Conservation (phyloP, 2,113 vertebrate genomes). For the Myiagra hebetior region DNA sequence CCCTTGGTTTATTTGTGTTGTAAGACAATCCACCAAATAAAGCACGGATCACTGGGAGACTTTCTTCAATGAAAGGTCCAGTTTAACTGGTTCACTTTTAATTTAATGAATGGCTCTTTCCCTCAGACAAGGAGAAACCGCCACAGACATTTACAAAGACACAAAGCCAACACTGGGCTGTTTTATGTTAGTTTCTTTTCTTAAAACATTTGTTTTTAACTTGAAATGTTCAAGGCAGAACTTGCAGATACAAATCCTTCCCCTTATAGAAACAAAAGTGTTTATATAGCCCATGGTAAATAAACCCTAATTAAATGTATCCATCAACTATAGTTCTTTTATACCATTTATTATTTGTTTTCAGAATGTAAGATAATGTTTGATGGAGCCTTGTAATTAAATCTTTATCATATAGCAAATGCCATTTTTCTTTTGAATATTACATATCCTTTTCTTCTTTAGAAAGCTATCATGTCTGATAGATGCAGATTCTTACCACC, state of each 20-base stretch:
- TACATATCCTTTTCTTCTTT: background rate
- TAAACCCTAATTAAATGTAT: constrained; percentile 60
- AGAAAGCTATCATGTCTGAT: background rate
- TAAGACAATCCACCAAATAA: constrained; percentile 71
- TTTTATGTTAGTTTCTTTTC: constrained; percentile 64
- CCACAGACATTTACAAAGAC: constrained; percentile 66
- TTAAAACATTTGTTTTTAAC: constrained; percentile 70
- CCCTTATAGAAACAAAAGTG: constrained; percentile 34
- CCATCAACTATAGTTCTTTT: background rate
- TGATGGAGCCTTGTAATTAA: background rate
- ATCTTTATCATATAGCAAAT: background rate
- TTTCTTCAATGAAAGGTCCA: constrained; percentile 69
- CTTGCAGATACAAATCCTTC: constrained; percentile 45
- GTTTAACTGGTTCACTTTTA: constrained; percentile 65
- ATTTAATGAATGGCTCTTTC: constrained; percentile 68
- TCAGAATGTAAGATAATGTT: background rate
- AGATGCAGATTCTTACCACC: background rate
- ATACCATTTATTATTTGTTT: background rate
- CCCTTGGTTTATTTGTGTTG: constrained; percentile 68
- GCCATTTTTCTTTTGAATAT: background rate
- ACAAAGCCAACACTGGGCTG: constrained; percentile 58
- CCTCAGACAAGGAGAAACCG: constrained; percentile 40
- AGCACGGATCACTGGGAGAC: constrained; percentile 68
- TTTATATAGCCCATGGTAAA: constrained; percentile 39
- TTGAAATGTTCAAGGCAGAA: constrained; percentile 53